Conservation (phyloP, 2,797 vertebrate species). For the Crocidura indochinensis region DNA sequence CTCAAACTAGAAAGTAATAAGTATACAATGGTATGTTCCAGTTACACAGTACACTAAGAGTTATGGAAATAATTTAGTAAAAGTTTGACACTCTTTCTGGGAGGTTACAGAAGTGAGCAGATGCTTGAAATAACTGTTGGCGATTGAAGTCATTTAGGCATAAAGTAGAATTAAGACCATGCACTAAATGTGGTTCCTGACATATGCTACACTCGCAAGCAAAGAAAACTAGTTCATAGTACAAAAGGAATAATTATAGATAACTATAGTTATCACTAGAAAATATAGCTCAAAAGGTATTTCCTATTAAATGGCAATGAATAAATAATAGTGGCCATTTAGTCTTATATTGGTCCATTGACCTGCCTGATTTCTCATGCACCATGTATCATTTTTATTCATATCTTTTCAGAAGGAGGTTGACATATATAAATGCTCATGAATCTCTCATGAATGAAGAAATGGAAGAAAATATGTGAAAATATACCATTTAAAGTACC, state of each 20-base stretch:
- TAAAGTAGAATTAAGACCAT: not conserved
- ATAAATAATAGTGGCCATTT: not conserved
- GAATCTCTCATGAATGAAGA: constrained; percentile 2
- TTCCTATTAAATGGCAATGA: not conserved
- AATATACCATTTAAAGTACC: not conserved
- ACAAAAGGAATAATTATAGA: constrained; percentile 18
- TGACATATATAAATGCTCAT: not conserved
- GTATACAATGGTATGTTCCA: not conserved
- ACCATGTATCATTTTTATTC: not conserved
- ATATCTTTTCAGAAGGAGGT: not conserved
- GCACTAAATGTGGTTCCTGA: not conserved
- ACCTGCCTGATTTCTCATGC: not conserved
- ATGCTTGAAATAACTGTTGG: not conserved
- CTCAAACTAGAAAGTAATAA: not conserved
- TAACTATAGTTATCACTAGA: not conserved
- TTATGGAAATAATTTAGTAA: not conserved
- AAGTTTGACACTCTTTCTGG: not conserved
- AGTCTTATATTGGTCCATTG: not conserved
- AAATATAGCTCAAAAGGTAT: not conserved
- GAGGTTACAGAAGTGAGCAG: not conserved
- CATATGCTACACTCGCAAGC: not conserved
- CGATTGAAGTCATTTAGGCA: not conserved
- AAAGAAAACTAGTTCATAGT: constrained; percentile 21
- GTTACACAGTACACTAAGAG: not conserved
- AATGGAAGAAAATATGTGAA: not conserved